phyloP scores from a whole-genome alignment of 1,140 invertebrate species.

The Conus betulinus region DNA sequence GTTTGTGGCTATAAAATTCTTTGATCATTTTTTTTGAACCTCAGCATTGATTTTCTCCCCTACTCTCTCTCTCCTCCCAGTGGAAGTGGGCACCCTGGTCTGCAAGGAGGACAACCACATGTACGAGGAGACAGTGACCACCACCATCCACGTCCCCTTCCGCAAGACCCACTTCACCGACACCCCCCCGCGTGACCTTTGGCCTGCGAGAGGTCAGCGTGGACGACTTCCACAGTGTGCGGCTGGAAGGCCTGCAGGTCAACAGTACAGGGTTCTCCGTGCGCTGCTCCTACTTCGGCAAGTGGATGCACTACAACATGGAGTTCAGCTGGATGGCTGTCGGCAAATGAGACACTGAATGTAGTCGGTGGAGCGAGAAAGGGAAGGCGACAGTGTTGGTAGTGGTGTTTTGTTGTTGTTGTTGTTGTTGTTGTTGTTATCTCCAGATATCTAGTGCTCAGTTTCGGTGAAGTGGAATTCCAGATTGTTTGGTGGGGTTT shows the following conservation, averaged over 20 bases:
- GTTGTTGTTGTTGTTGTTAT: neutral
- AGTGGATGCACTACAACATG: slow-evolving; percentile 22
- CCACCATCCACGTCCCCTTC: slow-evolving; percentile 10
- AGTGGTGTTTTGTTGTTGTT: neutral
- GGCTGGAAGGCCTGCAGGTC: slow-evolving; percentile 7
- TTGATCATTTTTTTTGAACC: too few species aligned
- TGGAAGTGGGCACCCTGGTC: neutral
- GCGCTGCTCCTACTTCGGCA: slow-evolving; percentile 8
- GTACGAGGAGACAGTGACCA: neutral
- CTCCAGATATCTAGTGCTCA: neutral
- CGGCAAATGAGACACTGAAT: neutral
- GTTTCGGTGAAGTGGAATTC: neutral
- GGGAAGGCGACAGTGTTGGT: neutral
- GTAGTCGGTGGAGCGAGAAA: neutral
- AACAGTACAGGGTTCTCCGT: neutral
- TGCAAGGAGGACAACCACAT: slow-evolving; percentile 18
- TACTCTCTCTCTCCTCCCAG: neutral
- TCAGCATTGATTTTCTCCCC: neutral
- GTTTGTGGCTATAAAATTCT: too few species aligned
- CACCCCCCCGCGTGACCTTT: slow-evolving; percentile 1
- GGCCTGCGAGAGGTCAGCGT: neutral
- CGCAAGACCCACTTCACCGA: slow-evolving; percentile 9
- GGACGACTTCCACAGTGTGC: slow-evolving; percentile 3
- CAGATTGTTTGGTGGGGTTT: neutral
- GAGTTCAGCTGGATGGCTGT: slow-evolving; percentile 23